These are phyloP conservation scores for Glandiceps talaboti DNA, from an alignment of 53 echinoderm and acorn worm species.

Conservation along the genomic window DNA sequence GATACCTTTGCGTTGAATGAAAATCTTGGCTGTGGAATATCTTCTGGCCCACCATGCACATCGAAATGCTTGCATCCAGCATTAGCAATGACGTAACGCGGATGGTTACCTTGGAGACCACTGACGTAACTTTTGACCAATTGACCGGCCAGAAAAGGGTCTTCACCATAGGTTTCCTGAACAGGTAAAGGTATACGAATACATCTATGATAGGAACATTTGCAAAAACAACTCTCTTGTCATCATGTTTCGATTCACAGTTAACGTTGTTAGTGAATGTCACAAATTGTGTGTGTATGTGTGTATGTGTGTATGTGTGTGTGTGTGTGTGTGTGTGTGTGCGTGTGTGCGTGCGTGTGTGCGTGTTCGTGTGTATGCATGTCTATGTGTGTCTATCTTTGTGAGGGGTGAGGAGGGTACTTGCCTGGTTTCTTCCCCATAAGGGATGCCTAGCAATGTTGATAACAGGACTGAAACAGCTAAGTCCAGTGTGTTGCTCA, in stretches of 20 bases:
- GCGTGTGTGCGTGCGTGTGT: no score
- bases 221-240: no score
- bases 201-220: no score
- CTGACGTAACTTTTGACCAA: conserved; percentile 55
- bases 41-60: conserved; percentile 75
- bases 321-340: no score
- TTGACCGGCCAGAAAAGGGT: conserved; percentile 72
- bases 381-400: no score
- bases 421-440: conserved; percentile 92
- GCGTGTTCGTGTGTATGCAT: no score
- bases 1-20: conserved; percentile 79
- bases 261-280: no score
- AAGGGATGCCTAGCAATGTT: conserved; percentile 91
- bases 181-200: no score
- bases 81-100: conserved; percentile 69
- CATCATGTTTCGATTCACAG: no score
- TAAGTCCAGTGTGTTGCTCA: conserved; percentile 47
- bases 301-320: no score
- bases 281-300: no score
- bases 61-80: conserved; percentile 83
- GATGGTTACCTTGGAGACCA: conserved; percentile 70
- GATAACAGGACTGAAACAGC: conserved; percentile 93
- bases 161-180: conserved; percentile 96
- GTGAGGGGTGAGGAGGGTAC: no score
- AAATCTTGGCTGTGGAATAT: conserved; percentile 56